Base-by-base conservation (phyloP, 2,888 invertebrate genomes). In the Alentia gelatinosa region DNA sequence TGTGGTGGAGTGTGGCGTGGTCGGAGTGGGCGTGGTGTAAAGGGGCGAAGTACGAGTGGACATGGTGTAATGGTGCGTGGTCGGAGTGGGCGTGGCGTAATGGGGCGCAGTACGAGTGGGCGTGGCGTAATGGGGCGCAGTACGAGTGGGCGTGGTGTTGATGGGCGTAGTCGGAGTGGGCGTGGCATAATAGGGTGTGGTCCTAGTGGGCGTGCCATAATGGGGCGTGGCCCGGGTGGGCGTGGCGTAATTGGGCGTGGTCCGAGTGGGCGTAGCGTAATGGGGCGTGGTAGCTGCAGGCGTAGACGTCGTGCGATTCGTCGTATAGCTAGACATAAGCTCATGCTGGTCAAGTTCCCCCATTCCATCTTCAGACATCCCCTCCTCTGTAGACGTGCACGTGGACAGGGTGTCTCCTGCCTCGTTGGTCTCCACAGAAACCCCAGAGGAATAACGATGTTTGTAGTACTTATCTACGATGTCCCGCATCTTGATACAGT, bases 401-500 rank as follows among this genome's bases (percentile, higher is more conserved):
- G 40, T 84, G 5, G 84, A 84, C 42, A 84, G 47, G 30, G 84
- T 40, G 40, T 84, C 84, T 5, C 84, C 84, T 7, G 40, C 84
- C 47, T 84, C 84, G n/a, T 84, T 84, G 7, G 84, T 84, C 47
- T 84, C 84, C 42, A 84, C 42, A 5, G 84, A 84, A n/a, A 84
- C n/a, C 4, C 84, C 84, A 5, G 84, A 40, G 30, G 42, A n/a
- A 42, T 84, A 26, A 7, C 84, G 23, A 5, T 42, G 40, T 23
- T n/a, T 75, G 47, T 84, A 42, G 26, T 84, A 42, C 47, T 84
- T 84, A 9, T 47, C 84, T 5, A 42, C 94, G 0, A 93, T 91
- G 89, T 94, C 92, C 40, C 93, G 35, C 91, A 94, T 94, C 84
- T 93, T 93, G 19, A 26, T 26, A 3, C n/a, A 23, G 50, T 84